phyloP scores from a whole-genome alignment of 2,888 invertebrate genomes.

The Rhagonycha fulva region DNA sequence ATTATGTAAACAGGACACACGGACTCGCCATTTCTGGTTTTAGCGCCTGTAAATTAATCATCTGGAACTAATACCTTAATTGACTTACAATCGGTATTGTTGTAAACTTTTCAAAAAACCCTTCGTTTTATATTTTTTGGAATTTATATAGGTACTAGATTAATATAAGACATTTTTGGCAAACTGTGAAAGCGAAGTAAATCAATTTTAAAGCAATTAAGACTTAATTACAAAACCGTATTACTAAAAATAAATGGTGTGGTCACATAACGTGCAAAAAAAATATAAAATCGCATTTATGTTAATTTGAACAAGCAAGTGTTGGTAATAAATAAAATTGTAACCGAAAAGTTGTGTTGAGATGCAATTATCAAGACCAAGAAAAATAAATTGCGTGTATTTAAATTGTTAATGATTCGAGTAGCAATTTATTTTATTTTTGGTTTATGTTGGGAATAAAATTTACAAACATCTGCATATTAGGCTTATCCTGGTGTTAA shows the following conservation, averaged over 20 bases:
- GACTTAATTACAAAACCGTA: neutral
- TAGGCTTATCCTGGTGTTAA: neutral
- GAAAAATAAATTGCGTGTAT: constrained; percentile 18
- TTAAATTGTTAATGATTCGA: constrained; percentile 22
- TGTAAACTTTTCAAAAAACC: neutral
- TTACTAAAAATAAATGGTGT: neutral
- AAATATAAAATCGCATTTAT: constrained; percentile 5
- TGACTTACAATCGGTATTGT: neutral
- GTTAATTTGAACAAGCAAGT: constrained; percentile 9
- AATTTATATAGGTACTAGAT: neutral
- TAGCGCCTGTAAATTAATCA: constrained; percentile 7
- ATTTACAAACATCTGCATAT: neutral
- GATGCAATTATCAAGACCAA: constrained; percentile 9
- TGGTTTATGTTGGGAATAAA: constrained; percentile 10
- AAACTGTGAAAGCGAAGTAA: neutral
- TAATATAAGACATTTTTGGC: neutral
- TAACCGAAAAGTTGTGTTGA: constrained; percentile 11
- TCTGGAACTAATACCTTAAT: constrained; percentile 12
- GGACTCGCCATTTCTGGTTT: constrained; percentile 13
- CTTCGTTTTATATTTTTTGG: neutral
- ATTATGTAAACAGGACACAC: constrained; percentile 14
- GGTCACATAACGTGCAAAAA: neutral
- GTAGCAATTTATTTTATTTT: constrained; percentile 14
- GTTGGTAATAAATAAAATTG: constrained; percentile 6
- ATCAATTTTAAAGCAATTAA: neutral